Conservation (phyloP, 1,140 invertebrate species). For the Proales similis region DNA sequence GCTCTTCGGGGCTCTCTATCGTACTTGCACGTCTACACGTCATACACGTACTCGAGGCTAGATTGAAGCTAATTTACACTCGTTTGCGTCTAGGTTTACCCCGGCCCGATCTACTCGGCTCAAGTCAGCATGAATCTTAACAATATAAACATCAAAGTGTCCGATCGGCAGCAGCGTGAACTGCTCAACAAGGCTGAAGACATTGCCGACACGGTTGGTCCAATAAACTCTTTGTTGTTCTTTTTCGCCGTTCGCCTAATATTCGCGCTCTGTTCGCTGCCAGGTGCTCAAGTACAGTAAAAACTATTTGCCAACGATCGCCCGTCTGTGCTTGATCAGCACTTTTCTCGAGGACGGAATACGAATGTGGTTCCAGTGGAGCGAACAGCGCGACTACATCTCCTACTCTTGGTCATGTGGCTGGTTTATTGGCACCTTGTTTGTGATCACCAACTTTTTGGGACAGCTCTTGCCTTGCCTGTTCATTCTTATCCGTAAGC, state of each 20-base stretch:
- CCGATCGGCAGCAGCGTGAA: conserved; percentile 36
- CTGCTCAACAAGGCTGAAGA: conserved; percentile 31
- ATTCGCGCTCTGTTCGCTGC: background rate
- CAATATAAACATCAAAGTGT: conserved; percentile 28
- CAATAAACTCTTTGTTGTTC: background rate
- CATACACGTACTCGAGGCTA: background rate
- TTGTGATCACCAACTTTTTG: conserved; percentile 83
- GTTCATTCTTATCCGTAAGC: conserved; percentile 84
- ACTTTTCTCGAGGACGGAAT: conserved; percentile 98
- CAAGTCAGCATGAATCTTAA: conserved; percentile 2
- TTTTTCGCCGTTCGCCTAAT: background rate
- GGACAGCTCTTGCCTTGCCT: conserved; percentile 89
- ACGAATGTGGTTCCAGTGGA: conserved; percentile 98
- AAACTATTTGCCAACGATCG: conserved; percentile 84
- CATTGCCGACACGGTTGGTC: conserved; percentile 22
- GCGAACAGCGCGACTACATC: conserved; percentile 95
- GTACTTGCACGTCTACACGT: background rate
- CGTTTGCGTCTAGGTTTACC: background rate
- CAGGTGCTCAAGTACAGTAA: conserved; percentile 59
- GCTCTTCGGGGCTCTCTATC: background rate
- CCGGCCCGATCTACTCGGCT: background rate
- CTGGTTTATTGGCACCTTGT: conserved; percentile 73
- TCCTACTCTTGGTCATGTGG: conserved; percentile 42
- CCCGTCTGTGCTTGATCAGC: conserved; percentile 90
- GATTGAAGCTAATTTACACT: background rate